phyloP scores from a whole-genome alignment of 2,888 invertebrate species.

The Cheilosia grossa region DNA sequence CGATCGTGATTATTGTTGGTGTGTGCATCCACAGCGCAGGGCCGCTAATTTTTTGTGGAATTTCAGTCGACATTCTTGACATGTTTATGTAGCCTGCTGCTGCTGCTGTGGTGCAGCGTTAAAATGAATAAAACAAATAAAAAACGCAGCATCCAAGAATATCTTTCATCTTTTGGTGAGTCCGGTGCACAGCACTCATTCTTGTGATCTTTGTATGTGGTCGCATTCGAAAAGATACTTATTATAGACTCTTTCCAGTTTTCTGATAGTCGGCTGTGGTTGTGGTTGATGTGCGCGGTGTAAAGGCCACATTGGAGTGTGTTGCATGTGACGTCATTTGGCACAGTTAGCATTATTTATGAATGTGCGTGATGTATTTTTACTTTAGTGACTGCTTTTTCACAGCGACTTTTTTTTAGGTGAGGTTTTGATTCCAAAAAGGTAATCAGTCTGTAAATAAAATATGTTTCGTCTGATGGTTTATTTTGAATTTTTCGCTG shows the following conservation, averaged over 20 bases:
- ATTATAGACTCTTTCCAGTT: constrained; percentile 32
- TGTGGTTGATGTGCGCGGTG: neutral
- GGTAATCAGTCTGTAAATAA: constrained; percentile 5
- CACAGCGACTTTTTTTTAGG: neutral
- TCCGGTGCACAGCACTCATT: constrained; percentile 12
- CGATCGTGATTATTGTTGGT: constrained; percentile 1
- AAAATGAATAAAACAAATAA: neutral
- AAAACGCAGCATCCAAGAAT: constrained; percentile 27
- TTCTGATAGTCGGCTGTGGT: constrained; percentile 3
- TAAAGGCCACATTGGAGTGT: constrained; percentile 27
- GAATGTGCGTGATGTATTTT: constrained; percentile 46
- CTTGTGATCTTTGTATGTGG: constrained; percentile 58
- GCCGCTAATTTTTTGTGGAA: constrained; percentile 30
- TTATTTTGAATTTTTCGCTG: neutral
- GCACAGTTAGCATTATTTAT: constrained; percentile 54
- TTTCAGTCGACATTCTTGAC: constrained; percentile 30
- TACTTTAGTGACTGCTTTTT: constrained; percentile 14
- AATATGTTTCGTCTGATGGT: neutral
- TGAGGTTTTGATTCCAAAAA: constrained; percentile 2
- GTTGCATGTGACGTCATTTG: constrained; percentile 52
- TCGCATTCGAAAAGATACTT: constrained; percentile 20
- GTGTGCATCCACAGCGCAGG: neutral
- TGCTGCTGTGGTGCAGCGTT: constrained; percentile 9
- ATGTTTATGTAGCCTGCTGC: constrained; percentile 20
- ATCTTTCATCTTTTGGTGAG: constrained; percentile 8